These are phyloP conservation scores for Myotis findleyi DNA, from an alignment of 2,797 vertebrate genomes.

Conservation along the genomic window DNA sequence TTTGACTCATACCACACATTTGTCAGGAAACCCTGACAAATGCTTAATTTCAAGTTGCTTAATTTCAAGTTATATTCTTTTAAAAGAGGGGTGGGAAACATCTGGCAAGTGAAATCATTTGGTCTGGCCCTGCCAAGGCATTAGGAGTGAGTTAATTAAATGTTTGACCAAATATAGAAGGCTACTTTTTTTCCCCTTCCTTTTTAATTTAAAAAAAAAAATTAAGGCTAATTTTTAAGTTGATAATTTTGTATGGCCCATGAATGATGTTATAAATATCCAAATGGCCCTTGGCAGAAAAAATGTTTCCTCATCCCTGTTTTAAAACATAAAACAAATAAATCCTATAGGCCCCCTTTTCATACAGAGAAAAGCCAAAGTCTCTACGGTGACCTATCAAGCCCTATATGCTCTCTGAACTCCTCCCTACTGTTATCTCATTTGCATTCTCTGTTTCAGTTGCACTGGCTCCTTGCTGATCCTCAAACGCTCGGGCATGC, in stretches of 20 bases:
- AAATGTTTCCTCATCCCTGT: no score
- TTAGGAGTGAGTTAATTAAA: no score
- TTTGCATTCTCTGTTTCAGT: background rate
- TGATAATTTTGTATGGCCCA: no score
- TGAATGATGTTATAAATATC: no score
- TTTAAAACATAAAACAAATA: background rate
- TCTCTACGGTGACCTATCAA: background rate
- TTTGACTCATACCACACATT: background rate
- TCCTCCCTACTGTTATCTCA: background rate
- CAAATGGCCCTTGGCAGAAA: no score
- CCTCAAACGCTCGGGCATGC: background rate
- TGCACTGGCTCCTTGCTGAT: background rate
- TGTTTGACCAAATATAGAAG: no score
- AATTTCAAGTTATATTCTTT: background rate
- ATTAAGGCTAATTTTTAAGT: no score
- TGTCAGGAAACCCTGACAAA: background rate
- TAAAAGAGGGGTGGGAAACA: no score
- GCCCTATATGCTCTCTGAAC: background rate
- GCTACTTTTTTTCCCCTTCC: no score
- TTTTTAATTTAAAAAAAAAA: no score
- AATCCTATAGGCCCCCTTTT: background rate
- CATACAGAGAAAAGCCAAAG: background rate
- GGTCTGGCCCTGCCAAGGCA: no score
- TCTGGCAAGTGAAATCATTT: no score
- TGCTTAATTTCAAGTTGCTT: background rate